Evolutionary conservation across 2,888 invertebrate genomes (phyloP), one percentile per base, ranked within the genome.

Genomic region (Stomorhina lunata): DNA sequence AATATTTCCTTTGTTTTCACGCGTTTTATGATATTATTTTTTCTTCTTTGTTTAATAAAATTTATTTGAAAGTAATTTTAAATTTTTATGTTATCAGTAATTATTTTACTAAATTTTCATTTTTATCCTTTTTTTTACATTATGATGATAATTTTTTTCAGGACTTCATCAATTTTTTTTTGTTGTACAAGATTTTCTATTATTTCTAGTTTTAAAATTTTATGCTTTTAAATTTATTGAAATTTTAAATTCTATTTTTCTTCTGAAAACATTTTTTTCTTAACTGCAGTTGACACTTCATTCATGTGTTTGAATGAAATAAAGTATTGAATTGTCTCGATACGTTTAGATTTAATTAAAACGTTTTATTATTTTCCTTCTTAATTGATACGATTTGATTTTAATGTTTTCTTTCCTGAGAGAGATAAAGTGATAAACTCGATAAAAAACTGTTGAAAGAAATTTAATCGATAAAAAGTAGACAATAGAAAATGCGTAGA

Each of bases 231-330:
- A 34, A 22, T 25, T 22, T 45, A 9, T 79, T 50, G 22, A 48
- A 9, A n/a, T 34, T 40, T 40, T 32, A 59, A 66, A 66, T 53
- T 43, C 59, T 32, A 57, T 75, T 66, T 17, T 27, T 22, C 7
- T 22, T 32, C n/a, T 37, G 12, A 61, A 43, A 34, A 53, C 12
- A 40, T 57, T 55, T 75, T 34, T 29, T 12, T 65, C n/a, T 27
- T 34, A 22, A 71, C 20, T 59, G 66, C 79, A 73, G 6, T 61
- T 73, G 66, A 80, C 71, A 78, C 66, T 66, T 69, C 61, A 57
- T 68, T 76, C 25, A 32, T 34, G 78, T 27, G 65, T 50, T 34
- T 59, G 37, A 72, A 72, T 20, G 37, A 48, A 66, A 50, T 50
- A 66, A 68, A 68, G 76, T 76, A 37, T 76, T 63, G 12, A 69